A percentile compares a stretch with the other conserved stretches of the same genome.
phyloP scores from a whole-genome alignment of 2,797 vertebrate species.

The Antrozous pallidus region DNA sequence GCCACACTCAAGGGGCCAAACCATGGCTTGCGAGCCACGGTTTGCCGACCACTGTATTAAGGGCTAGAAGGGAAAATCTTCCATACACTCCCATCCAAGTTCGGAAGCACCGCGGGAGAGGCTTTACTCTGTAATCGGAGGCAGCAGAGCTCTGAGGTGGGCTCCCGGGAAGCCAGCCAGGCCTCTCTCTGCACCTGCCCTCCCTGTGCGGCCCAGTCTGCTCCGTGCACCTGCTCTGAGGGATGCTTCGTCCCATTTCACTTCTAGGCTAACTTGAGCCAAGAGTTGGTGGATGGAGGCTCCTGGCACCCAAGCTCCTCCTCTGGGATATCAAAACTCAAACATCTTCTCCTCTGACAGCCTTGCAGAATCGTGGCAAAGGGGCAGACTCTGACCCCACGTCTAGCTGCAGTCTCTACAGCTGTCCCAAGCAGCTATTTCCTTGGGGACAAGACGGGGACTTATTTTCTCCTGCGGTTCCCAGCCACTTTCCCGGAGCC shows the following conservation, averaged over 20 bases:
- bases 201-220: not conserved
- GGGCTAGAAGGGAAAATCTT: not conserved
- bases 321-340: not conserved
- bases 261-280: not conserved
- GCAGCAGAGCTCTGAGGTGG: not conserved
- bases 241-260: not conserved
- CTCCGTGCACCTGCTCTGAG: not conserved
- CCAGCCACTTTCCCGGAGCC: not conserved
- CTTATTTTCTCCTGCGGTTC: not conserved
- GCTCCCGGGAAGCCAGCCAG: not conserved
- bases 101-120: not conserved
- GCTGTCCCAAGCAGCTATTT: not conserved
- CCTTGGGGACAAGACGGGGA: not conserved
- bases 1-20: no score
- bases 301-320: not conserved
- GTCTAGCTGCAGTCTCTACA: not conserved
- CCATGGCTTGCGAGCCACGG: no score
- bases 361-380: not conserved
- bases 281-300: not conserved
- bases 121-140: not conserved
- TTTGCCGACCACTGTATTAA: no score
- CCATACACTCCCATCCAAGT: not conserved
- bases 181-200: not conserved
- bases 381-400: not conserved
- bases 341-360: not conserved